Evolutionary conservation across 2,113 vertebrate genomes (phyloP), one percentile per base, ranked within the genome.

Genomic region (Gavialis gangeticus): DNA sequence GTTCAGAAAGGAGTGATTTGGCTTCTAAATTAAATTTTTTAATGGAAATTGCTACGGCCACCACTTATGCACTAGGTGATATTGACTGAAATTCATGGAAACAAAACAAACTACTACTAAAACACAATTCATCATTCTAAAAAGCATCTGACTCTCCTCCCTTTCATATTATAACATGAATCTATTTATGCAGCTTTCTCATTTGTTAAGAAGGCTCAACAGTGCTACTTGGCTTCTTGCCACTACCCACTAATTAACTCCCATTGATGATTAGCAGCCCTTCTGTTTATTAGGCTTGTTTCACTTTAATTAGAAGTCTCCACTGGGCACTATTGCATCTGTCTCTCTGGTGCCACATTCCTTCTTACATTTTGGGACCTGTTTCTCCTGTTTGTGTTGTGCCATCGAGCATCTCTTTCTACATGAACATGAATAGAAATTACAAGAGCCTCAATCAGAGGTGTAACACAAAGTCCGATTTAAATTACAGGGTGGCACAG

Each of bases 211-310:
- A 87, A 73, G 58, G 5, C n/a, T 94, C 67, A 28, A 0, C 56
- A 75, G 27, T 81, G 30, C 58, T 91, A 10, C 62, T 90, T 95
- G 89, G 90, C 91, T 88, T 90, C 80, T 75, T 92, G 84, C 73
- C 84, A 73, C 73, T 76, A 88, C 56, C 90, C 82, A 46, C 83
- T 95, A 54, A 88, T 87, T 93, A 94, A 94, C 59, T 92, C 57
- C 56, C 84, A 84, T 77, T 34, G 59, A 83, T 75, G 91, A 89
- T 91, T 92, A 90, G 67, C 76, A 87, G 67, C 73, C 90, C 86
- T 89, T 87, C 79, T 90, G 16, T 87, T 94, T 90, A 71, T 87
- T 91, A 82, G 30, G 58, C 84, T 84, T 90, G 69, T 30, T 59
- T 71, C 85, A 28, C 63, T 84, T 95, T 82, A 90, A 92, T 81